Evolutionary conservation across 2,113 vertebrate genomes (phyloP).

Genomic region (Shinisaurus crocodilurus): DNA sequence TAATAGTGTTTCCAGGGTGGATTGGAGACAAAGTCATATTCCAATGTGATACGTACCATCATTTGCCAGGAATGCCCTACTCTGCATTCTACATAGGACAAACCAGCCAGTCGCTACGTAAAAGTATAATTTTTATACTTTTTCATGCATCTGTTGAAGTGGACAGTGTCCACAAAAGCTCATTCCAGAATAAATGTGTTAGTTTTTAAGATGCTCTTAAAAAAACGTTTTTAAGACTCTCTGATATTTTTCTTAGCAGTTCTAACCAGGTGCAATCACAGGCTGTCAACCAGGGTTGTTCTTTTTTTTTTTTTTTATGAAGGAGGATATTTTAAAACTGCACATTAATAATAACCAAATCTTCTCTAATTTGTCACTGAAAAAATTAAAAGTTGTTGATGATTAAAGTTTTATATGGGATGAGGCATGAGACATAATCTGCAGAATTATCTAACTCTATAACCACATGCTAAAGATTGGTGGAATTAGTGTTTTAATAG

Average conservation of each 20-base stretch:
- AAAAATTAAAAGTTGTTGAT: neutral
- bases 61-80: too few relatives aligned
- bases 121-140: too few relatives aligned
- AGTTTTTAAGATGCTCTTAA: too few relatives aligned
- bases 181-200: too few relatives aligned
- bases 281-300: neutral
- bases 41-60: too few relatives aligned
- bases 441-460: neutral
- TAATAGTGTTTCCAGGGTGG: too few relatives aligned
- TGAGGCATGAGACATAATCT: neutral
- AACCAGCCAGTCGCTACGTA: too few relatives aligned
- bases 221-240: too few relatives aligned
- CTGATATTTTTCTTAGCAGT: neutral
- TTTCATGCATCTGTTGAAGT: too few relatives aligned
- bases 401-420: neutral
- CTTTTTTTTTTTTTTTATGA: neutral
- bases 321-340: neutral
- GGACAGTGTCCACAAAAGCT: too few relatives aligned
- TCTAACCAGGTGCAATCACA: neutral
- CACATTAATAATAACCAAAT: neutral
- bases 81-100: too few relatives aligned
- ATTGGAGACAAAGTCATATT: too few relatives aligned
- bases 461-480: neutral
- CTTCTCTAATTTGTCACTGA: neutral
- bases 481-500: conserved; percentile 12